Base-by-base conservation (phyloP, 2,888 invertebrate genomes). In the Microplitis manilae region DNA sequence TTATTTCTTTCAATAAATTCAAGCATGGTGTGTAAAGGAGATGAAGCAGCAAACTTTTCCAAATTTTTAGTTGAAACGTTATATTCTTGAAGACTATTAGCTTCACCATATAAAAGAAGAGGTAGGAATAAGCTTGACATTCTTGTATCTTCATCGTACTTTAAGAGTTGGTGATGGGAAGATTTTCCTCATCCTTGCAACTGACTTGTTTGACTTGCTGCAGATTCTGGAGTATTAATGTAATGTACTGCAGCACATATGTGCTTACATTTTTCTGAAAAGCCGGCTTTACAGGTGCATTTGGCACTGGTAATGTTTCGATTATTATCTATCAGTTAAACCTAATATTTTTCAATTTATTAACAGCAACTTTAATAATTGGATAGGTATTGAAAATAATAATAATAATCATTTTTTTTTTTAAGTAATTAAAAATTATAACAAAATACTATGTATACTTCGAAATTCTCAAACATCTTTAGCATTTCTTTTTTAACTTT, bases 161-260 rank as follows among this genome's bases (percentile, higher is more conserved):
- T 76, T 69, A 77, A 68, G 50, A 81, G 59, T 62, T 81, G 82
- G 5, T 75, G 75, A 39, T 69, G 73, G 0, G 80, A 80, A 40
- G 80, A 78, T 40, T 81, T 81, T 17, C 78, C 81, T 78, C 79
- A 82, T 75, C 75, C 61, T 79, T 80, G 79, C 15, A 38, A 30
- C 40, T 70, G 62, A 73, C 72, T 82, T 15, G 81, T 82, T 80
- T 79, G 80, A 7, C 79, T 79, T 60, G 40, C n/a, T 38, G 81
- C 73, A 67, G 65, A 68, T 68, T 80, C 76, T 1, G 77, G 70
- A 17, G 79, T 78, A 68, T 81, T 82, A 13, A 80, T 50, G 50
- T 74, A 79, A 69, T 77, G 64, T 13, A 82, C 60, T 8, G 77
- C 9, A 68, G 79, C 79, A 79, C 79, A 81, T 1, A 81, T 76